Base-by-base conservation (phyloP, 1,140 invertebrate species). In the Watersipora subatra region DNA sequence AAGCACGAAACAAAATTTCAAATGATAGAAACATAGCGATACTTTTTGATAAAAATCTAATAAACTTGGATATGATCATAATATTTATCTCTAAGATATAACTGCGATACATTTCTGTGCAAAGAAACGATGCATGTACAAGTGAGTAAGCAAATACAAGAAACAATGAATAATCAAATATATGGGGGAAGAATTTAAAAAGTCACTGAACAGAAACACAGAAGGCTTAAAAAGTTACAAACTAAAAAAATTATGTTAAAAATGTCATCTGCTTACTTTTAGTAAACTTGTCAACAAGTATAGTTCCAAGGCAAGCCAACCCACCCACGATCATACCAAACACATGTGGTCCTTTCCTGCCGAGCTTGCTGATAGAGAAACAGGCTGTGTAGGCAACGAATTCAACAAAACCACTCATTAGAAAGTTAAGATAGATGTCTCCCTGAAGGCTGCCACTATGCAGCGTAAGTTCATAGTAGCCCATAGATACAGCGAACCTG, bases 301-400 rank as follows among this genome's bases (percentile, higher is more conserved):
- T 67, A 1, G 68, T 69, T 19, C 66, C 69, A 12, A 73, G 28
- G 64, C 73, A 75, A 1, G 69, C 69, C 12, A 72, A 25, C 0
- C 72, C 75, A 17, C 71, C 71, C 15, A 71, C 12, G 1, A 75
- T 29, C 71, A 75, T 74, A 28, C 66, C 68, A 2, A 58, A 62
- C 25, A 69, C 69, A 22, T 73, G 71, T 2, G 71, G 61, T n/a
- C 65, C 62, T 57, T 71, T 70, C 64, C 74, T 63, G 0, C 74
- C 74, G 17, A 69, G 28, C 25, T 67, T 64, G 64, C 73, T 71
- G 3, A 73, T 20, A 2, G 71, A 58, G 55, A 64, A 46, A 19
- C 22, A 20, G 7, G 29, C 62, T 3, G 22, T 2, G 22, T 65
- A 28, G 2, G 64, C 64, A 7, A 30, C 62, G 27, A 65, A 34